phyloP scores from a whole-genome alignment of 1,140 invertebrate genomes.

The Diploscapter pachys region DNA sequence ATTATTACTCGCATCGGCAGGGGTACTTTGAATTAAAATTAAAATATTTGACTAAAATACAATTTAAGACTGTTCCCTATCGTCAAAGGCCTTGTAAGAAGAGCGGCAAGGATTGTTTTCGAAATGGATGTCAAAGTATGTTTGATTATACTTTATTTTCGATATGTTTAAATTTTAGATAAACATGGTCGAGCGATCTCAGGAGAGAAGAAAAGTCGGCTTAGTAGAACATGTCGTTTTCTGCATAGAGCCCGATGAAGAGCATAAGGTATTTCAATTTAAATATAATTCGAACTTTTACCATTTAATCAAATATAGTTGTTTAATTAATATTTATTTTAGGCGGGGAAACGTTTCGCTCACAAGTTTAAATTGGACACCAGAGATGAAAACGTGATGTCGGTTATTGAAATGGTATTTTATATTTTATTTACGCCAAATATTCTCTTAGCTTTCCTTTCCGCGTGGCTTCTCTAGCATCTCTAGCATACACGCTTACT shows the following conservation, averaged over 20 bases:
- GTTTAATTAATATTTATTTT: too few relatives aligned
- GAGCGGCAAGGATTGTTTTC: constrained; percentile 27
- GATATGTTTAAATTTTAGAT: too few relatives aligned
- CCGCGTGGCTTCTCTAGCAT: too few relatives aligned
- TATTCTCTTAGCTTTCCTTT: too few relatives aligned
- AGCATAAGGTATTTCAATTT: constrained; percentile 3
- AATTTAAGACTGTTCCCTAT: constrained; percentile 15
- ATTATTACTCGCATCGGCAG: constrained; percentile 37
- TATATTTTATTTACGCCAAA: neutral
- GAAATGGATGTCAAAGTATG: constrained; percentile 34
- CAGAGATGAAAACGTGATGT: constrained; percentile 6
- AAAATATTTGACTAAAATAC: too few relatives aligned
- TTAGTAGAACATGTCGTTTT: constrained; percentile 41
- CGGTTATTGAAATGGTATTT: constrained; percentile 4
- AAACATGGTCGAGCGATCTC: constrained; percentile 28
- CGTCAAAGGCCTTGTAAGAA: constrained; percentile 29
- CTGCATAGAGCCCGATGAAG: constrained; percentile 34
- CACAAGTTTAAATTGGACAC: constrained; percentile 19
- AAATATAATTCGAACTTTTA: too few relatives aligned
- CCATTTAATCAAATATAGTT: too few relatives aligned
- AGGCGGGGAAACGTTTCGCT: constrained; percentile 20
- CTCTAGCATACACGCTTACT: too few relatives aligned
- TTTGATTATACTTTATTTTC: too few relatives aligned
- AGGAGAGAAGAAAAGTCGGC: constrained; percentile 33
- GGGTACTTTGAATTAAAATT: neutral